Evolutionary conservation across 2,888 invertebrate genomes (phyloP), one percentile per base, ranked within the genome.

Genomic region (Nebria salina): DNA sequence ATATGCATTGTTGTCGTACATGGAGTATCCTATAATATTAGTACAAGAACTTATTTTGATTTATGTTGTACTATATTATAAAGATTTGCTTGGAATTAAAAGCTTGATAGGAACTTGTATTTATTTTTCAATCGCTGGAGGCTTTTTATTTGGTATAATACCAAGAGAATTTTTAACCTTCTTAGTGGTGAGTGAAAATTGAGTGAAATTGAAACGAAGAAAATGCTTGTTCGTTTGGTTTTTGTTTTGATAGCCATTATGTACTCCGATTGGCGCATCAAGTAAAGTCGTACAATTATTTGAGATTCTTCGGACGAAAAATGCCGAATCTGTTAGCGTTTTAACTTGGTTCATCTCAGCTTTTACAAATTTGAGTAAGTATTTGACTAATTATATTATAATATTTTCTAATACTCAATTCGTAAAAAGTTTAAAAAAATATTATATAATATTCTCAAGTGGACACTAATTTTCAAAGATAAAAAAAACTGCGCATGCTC

Each of bases 21-120:
- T 96, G 91, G 97, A 97, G 86, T 96, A 96, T 88, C 95, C 96
- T 0, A 93, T 96, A 72, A 93, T 96, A 83, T 88, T 96, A 81
- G 76, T 93, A 1, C 96, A 96, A 90, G 93, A 96, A 85, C 92
- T 94, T 83, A 89, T 95, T 8, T 89, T 96, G 83, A 91, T 96
- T 84, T 94, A 91, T 86, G 91, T 93, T 78, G 94, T 94, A 2
- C 88, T 96, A 81, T 92, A 93, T 86, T 96, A 93, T 86, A 92
- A 92, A 85, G 89, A 91, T 54, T 85, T 91, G 83, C 86, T 95
- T 72, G 90, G 92, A 82, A 83, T 86, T 1, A 84, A 85, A 64
- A 87, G 88, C 82, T 84, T 90, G 7, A 85, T 88, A n/a, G 86
- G 88, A 7, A 86, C 89, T 70, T 85, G 88, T 5, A 82, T 89